Percentiles rank a stretch among this genome's conserved stretches.
Evolutionary conservation across 2,888 invertebrate species (phyloP).

Genomic region (Spodoptera picta): DNA sequence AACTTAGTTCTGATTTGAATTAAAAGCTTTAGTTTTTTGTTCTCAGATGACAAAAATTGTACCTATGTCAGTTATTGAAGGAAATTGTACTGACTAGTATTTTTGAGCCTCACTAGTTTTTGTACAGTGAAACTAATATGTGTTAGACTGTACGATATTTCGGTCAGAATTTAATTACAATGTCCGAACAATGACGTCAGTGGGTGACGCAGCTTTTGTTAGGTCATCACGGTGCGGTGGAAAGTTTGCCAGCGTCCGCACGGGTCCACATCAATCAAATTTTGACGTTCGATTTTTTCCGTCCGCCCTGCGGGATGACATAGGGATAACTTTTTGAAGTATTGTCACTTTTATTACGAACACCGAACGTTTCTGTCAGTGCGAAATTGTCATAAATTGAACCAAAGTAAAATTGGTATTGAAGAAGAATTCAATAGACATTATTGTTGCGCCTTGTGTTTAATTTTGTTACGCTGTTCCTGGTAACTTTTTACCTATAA

Average conservation of each 20-base stretch:
- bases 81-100: too few species aligned
- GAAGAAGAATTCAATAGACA: constrained; percentile 10
- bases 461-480: constrained; percentile 6
- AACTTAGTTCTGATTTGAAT: too few species aligned
- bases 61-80: too few species aligned
- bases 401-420: constrained; percentile 21
- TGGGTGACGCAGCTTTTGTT: constrained; percentile 59
- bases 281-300: constrained; percentile 75
- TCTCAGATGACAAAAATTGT: too few species aligned
- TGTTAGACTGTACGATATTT: neutral
- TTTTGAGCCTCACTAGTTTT: too few species aligned
- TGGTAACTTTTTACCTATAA: neutral
- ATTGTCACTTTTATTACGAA: constrained; percentile 48
- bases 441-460: constrained; percentile 15
- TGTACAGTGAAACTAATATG: too few species aligned
- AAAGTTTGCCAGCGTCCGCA: constrained; percentile 61
- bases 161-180: constrained; percentile 30
- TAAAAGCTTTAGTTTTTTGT: too few species aligned
- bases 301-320: constrained; percentile 56
- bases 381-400: constrained; percentile 7
- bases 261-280: constrained; percentile 70
- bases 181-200: constrained; percentile 42
- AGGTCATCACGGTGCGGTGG: constrained; percentile 47
- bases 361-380: constrained; percentile 24
- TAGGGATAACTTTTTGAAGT: constrained; percentile 60